Evolutionary conservation across 2,797 vertebrate genomes (phyloP).

Genomic region (Iguana delicatissima): DNA sequence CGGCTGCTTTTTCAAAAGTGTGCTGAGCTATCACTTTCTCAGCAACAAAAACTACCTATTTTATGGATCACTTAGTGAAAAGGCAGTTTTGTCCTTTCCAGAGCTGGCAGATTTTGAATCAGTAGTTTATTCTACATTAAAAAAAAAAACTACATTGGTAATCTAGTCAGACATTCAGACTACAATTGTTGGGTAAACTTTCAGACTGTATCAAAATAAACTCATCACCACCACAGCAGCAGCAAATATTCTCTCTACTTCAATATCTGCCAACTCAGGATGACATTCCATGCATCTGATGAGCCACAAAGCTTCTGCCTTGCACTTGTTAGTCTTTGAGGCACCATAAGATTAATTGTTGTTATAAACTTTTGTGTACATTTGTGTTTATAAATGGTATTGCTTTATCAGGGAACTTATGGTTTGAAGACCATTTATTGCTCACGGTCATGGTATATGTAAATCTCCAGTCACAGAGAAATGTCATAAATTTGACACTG

Average conservation of each 20-base stretch:
- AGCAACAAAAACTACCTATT: neutral
- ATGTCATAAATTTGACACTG: neutral
- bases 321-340: neutral
- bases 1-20: neutral
- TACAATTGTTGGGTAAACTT: slow-evolving; percentile 47
- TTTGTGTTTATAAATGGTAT: neutral
- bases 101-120: slow-evolving; percentile 23
- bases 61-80: slow-evolving; percentile 24
- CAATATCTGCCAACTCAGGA: neutral
- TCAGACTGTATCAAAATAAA: slow-evolving; percentile 14
- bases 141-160: neutral
- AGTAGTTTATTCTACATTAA: slow-evolving; percentile 35
- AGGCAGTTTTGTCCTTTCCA: neutral
- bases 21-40: neutral
- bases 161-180: slow-evolving; percentile 39
- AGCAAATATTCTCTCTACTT: neutral
- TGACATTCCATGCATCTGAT: neutral
- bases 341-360: neutral
- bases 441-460: neutral
- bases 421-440: slow-evolving; percentile 33
- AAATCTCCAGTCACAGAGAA: no score
- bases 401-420: slow-evolving; percentile 31
- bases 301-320: neutral
- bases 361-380: neutral
- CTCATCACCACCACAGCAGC: neutral